Percentiles rank a stretch among this genome's conserved stretches.
These are phyloP conservation scores for Semnopithecus entellus DNA, from an alignment of 2,113 vertebrate genomes.

Conservation along the genomic window DNA sequence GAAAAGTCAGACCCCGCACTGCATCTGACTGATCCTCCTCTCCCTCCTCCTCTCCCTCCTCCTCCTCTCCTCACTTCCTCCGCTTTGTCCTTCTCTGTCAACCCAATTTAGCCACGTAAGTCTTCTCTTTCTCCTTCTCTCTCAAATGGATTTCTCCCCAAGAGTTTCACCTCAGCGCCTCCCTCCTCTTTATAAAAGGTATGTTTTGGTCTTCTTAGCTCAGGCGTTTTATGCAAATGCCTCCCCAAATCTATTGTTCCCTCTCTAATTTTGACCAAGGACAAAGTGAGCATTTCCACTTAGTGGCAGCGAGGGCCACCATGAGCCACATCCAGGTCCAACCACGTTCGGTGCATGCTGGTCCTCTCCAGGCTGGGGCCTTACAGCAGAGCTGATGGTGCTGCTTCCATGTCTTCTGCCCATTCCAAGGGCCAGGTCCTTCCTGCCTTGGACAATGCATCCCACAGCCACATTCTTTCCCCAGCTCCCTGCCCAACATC, in stretches of 20 bases:
- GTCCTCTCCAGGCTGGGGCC: neutral
- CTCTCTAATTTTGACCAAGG: neutral
- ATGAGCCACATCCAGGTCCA: neutral
- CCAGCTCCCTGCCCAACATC: neutral
- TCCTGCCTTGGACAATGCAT: no score
- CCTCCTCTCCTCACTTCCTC: neutral
- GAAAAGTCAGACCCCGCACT: neutral
- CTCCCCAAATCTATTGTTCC: neutral
- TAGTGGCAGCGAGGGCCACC: neutral
- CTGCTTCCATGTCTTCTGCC: neutral
- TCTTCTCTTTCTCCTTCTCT: neutral
- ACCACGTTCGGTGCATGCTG: neutral
- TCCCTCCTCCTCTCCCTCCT: neutral
- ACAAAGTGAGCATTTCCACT: neutral
- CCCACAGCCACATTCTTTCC: neutral
- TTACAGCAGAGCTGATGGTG: neutral
- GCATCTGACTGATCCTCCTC: neutral
- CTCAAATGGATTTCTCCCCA: neutral
- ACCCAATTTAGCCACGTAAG: no score
- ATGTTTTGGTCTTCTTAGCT: neutral
- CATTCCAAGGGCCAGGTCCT: accelerated
- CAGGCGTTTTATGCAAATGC: neutral
- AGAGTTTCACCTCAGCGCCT: neutral
- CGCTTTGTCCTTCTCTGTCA: neutral
- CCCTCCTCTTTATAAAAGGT: neutral